These are phyloP conservation scores for Rhinichthys osculus DNA, from an alignment of 2,797 vertebrate species.

Conservation along the genomic window DNA sequence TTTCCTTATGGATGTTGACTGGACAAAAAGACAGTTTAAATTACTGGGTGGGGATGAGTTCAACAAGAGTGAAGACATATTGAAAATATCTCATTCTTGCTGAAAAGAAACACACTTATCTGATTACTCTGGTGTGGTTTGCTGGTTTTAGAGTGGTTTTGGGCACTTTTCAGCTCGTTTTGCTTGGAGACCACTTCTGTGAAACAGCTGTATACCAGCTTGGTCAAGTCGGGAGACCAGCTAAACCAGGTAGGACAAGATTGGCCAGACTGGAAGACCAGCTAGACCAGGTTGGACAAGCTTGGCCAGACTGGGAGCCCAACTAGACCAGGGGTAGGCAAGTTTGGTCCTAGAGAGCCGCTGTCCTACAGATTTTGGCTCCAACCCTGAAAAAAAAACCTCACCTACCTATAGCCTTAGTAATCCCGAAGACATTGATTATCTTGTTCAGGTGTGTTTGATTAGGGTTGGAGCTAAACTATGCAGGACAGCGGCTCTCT, in stretches of 20 bases:
- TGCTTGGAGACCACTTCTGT: background rate
- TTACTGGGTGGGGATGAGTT: background rate
- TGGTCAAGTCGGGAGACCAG: background rate
- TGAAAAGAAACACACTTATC: conserved; percentile 9
- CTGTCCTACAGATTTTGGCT: too few species aligned
- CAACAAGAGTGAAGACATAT: conserved; percentile 13
- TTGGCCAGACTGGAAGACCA: background rate
- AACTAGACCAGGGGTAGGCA: background rate
- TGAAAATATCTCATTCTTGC: conserved; percentile 15
- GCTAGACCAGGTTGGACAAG: background rate
- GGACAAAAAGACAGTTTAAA: conserved; percentile 20
- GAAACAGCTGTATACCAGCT: background rate
- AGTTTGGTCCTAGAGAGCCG: too few species aligned
- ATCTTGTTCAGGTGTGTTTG: too few species aligned
- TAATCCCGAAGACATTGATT: too few species aligned
- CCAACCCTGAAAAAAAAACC: too few species aligned
- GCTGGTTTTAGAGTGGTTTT: conserved; percentile 8
- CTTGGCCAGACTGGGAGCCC: background rate
- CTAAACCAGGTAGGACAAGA: background rate
- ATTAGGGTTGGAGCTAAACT: too few species aligned
- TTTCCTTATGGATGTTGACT: conserved; percentile 26
- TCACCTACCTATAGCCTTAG: too few species aligned
- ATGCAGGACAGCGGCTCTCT: too few species aligned
- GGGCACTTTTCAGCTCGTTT: background rate
- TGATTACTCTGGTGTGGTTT: background rate